Evolutionary conservation across 2,113 vertebrate species (phyloP), one percentile per base, ranked within the genome.

Genomic region (Copsychus sechellarum): DNA sequence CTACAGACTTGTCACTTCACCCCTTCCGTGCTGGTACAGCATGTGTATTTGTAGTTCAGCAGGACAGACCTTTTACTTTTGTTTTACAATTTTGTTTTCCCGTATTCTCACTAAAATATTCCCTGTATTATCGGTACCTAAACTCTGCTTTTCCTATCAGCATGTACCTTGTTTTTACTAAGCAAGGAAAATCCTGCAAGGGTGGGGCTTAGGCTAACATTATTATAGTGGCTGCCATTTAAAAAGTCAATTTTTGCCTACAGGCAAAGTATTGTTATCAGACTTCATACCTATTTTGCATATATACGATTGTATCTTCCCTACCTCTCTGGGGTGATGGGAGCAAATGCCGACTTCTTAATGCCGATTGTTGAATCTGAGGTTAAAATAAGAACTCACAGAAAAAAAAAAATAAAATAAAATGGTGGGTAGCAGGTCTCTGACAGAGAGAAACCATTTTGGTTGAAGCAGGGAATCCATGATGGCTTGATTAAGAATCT

Each of bases 211-310:
- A 88, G 82, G 67, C 80, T 97, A 86, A 42, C 64, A 28, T 70
- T 86, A 86, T 70, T 72, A 21, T 29, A 73, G 71, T 50, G 69
- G 43, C 64, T 97, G 96, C 96, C 91, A 96, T 97, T 96, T 97
- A 95, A 95, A 95, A 94, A 97, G 95, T 95, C 95, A 96, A n/a
- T 93, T 94, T 96, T 94, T 92, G 95, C 96, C 96, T 95, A 93
- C 91, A 96, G 95, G 96, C 96, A 94, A 88, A 94, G 92, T 93
- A 90, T 77, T 93, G 91, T 94, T 97, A 96, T 96, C 94, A 92
- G 92, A 94, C 92, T 96, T 94, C 2, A 5, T 81, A 47, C 47
- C 88, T 97, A 61, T 90, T 97, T 97, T 97, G 95, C 96, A 97
- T 96, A 88, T 74, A 94, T 86, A 74, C 34, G 8, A 54, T 94